Percentiles rank a stretch among this genome's conserved stretches.
These are phyloP conservation scores for Tenthredo scrophulariae DNA, from an alignment of 2,888 invertebrate species.

Conservation along the genomic window DNA sequence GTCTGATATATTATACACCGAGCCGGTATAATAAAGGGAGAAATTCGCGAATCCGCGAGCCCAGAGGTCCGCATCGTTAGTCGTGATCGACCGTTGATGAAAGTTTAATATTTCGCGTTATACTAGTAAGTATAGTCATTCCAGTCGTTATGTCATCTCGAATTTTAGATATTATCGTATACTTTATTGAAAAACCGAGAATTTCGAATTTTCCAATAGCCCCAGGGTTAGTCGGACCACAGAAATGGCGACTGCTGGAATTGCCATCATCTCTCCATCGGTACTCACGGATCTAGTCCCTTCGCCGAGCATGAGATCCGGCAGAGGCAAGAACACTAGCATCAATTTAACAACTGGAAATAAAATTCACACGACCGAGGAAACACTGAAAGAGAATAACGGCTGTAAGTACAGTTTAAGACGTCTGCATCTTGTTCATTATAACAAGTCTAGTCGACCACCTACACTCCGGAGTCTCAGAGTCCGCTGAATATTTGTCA, in stretches of 20 bases:
- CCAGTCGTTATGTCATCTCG: too few species aligned
- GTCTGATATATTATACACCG: not conserved
- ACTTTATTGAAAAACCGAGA: too few species aligned
- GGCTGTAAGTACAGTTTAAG: constrained; percentile 42
- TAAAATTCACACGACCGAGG: constrained; percentile 19
- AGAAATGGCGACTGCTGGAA: constrained; percentile 27
- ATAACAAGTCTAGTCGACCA: not conserved
- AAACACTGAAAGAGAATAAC: not conserved
- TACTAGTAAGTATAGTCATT: too few species aligned
- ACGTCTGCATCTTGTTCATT: not conserved
- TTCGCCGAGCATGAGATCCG: not conserved
- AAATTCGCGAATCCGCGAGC: too few species aligned
- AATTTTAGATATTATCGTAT: too few species aligned
- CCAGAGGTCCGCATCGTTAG: too few species aligned
- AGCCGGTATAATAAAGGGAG: too few species aligned
- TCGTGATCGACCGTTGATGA: too few species aligned
- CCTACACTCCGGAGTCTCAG: not conserved
- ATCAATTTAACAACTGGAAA: constrained; percentile 9
- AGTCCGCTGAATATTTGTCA: too few species aligned
- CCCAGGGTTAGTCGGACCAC: not conserved
- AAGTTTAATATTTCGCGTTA: too few species aligned
- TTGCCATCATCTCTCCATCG: constrained; percentile 29
- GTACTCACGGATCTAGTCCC: constrained; percentile 6
- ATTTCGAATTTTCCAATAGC: not conserved
- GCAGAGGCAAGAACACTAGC: not conserved